Evolutionary conservation across 2,797 vertebrate species (phyloP).

Genomic region (Macroramphosus scolopax): DNA sequence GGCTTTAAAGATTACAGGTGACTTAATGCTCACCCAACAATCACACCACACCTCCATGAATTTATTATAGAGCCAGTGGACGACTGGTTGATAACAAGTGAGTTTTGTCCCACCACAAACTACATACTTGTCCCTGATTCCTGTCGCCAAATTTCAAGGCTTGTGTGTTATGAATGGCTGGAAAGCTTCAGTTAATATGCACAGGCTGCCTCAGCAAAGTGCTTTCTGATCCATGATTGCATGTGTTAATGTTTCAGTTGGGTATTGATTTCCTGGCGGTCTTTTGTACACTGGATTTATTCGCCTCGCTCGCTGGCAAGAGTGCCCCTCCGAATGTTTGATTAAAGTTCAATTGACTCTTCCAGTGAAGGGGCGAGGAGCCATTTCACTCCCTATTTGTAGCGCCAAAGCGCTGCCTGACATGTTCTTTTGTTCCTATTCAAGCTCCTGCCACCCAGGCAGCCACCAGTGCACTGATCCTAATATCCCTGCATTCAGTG

Average conservation of each 20-base stretch:
- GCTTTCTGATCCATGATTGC: constrained; percentile 89
- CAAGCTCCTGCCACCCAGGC: constrained; percentile 87
- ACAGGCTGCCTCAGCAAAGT: constrained; percentile 82
- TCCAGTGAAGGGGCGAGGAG: constrained; percentile 79
- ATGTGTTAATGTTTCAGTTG: constrained; percentile 92
- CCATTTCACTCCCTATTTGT: constrained; percentile 84
- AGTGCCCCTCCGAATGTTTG: constrained; percentile 85
- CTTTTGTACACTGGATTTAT: constrained; percentile 89
- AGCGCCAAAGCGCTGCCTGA: constrained; percentile 81
- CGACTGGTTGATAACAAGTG: constrained; percentile 31
- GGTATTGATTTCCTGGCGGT: constrained; percentile 89
- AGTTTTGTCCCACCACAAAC: constrained; percentile 43
- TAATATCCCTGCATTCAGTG: constrained; percentile 83
- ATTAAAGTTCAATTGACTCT: constrained; percentile 94
- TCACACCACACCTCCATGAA: constrained; percentile 46
- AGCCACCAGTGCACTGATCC: constrained; percentile 78
- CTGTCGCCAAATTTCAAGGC: constrained; percentile 54
- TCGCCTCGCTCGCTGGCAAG: constrained; percentile 75
- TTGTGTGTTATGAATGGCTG: constrained; percentile 73
- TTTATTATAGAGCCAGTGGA: constrained; percentile 38
- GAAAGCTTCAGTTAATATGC: constrained; percentile 83
- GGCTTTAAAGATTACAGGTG: constrained; percentile 74
- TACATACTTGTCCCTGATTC: constrained; percentile 56
- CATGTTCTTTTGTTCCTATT: constrained; percentile 88
- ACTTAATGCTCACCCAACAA: constrained; percentile 61